Base-by-base conservation (phyloP, 2,797 vertebrate species). In the Tadarida brasiliensis region DNA sequence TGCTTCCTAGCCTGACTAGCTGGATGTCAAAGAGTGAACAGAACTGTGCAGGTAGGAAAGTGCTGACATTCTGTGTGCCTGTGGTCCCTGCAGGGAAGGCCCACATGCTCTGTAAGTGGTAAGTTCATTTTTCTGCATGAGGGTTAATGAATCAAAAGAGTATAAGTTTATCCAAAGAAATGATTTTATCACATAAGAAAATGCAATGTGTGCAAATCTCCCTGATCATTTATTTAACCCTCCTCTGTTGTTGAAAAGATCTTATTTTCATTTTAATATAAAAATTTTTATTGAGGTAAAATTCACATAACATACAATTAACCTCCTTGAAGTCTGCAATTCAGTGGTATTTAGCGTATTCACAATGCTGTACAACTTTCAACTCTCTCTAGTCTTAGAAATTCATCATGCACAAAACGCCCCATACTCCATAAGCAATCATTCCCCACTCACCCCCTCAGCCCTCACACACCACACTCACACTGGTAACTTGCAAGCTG, bases 181-280 rank as follows among this genome's bases (percentile, higher is more conserved):
- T 51, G 5, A 67, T 63, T 19, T 26, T 5, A 33, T 44, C 7
- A 51, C 24, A 47, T 11, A n/a, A 83, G n/a, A 78, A 51, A 81
- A 78, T n/a, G 44, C 51, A 74, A 9, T 74, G 26, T 49, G 28
- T 77, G 11, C 33, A 61, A 82, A 65, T 87, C 28, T 28, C 24
- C 14, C 67, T 83, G 6, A 56, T n/a, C 3, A 33, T 67, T 70
- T 82, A 16, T 70, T 59, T 33, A 87, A 35, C 2, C 28, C 35
- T 51, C 15, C n/a, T 22, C 76, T n/a, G 68, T 65, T 30, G 71
- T 49, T 91, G 35, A 86, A 70, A 91, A 44, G 3, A 19, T 82
- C 77, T 80, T 33, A 11, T 80, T 81, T 87, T 78, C 14, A 87
- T 30, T 87, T 94, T 90, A 92, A 89, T 7, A 15, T 54, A 26